Evolutionary conservation across 2,113 vertebrate species (phyloP).

Genomic region (Lasiurus cinereus): DNA sequence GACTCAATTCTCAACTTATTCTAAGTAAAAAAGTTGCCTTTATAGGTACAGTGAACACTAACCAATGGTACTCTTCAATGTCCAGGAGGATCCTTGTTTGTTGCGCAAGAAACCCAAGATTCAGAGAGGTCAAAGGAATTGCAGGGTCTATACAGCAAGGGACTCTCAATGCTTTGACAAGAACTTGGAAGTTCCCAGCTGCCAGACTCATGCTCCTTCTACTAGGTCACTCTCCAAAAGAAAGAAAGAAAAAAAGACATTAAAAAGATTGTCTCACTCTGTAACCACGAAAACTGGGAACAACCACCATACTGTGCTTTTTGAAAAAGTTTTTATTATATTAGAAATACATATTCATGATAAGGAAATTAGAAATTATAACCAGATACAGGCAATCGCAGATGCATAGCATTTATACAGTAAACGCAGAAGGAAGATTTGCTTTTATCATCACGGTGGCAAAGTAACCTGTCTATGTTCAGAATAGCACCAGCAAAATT

Average conservation of each 20-base stretch:
- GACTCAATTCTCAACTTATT: background rate
- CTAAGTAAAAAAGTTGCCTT: constrained; percentile 21
- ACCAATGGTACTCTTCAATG: background rate
- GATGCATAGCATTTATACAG: constrained; percentile 8
- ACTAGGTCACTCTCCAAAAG: constrained; percentile 47
- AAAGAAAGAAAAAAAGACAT: constrained; percentile 39
- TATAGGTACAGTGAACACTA: background rate
- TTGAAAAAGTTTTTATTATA: constrained; percentile 52
- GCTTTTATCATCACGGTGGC: background rate
- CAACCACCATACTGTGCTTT: constrained; percentile 14
- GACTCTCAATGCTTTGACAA: background rate
- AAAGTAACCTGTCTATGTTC: background rate
- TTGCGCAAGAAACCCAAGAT: background rate
- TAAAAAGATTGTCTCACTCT: constrained; percentile 63
- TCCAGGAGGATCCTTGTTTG: background rate
- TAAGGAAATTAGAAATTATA: constrained; percentile 59
- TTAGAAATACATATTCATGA: background rate
- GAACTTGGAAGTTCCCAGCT: constrained; percentile 3
- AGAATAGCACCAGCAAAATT: background rate
- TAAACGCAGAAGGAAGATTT: constrained; percentile 45
- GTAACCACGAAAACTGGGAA: constrained; percentile 68
- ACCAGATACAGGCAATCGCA: constrained; percentile 35
- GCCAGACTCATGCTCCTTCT: constrained; percentile 33
- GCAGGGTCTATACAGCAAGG: background rate
- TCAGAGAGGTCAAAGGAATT: constrained; percentile 9